Percentiles rank a stretch among this genome's conserved stretches.
Evolutionary conservation across 2,888 invertebrate species (phyloP).

Genomic region (Exocentrus adspersus): DNA sequence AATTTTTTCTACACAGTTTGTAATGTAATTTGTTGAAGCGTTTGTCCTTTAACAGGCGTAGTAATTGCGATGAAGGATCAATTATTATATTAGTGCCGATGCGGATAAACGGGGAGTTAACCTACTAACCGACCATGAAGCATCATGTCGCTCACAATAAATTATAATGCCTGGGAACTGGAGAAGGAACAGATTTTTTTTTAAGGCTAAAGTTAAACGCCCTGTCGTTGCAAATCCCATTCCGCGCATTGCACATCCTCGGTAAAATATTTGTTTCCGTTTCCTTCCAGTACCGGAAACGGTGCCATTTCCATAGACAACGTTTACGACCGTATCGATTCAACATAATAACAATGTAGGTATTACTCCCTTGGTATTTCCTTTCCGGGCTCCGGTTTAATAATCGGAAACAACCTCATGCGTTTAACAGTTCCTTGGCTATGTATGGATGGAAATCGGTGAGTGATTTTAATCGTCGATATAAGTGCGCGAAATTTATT

Average conservation of each 20-base stretch:
- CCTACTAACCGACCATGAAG: no score
- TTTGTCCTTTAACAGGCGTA: neutral
- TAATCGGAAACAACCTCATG: slow-evolving; percentile 29
- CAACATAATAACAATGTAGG: slow-evolving; percentile 37
- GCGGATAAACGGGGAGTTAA: no score
- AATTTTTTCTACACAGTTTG: slow-evolving; percentile 4
- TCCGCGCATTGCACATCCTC: neutral
- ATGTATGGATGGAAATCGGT: slow-evolving; percentile 36
- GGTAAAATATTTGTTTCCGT: slow-evolving; percentile 6
- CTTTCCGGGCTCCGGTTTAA: slow-evolving; percentile 35
- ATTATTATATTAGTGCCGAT: no score
- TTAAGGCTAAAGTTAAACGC: no score
- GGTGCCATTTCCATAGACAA: slow-evolving; percentile 3
- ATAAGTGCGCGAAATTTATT: neutral
- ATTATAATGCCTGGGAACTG: no score
- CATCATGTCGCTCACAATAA: no score
- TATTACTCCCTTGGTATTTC: slow-evolving; percentile 36
- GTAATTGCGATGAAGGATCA: no score
- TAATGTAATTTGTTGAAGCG: neutral
- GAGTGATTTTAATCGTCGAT: slow-evolving; percentile 23
- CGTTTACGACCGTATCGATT: slow-evolving; percentile 30
- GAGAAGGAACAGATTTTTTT: no score
- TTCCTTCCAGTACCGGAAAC: neutral
- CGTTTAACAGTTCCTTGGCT: slow-evolving; percentile 34
- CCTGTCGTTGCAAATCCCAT: neutral